Base-by-base conservation (phyloP, 2,113 vertebrate species). In the Nycticryphes semicollaris region DNA sequence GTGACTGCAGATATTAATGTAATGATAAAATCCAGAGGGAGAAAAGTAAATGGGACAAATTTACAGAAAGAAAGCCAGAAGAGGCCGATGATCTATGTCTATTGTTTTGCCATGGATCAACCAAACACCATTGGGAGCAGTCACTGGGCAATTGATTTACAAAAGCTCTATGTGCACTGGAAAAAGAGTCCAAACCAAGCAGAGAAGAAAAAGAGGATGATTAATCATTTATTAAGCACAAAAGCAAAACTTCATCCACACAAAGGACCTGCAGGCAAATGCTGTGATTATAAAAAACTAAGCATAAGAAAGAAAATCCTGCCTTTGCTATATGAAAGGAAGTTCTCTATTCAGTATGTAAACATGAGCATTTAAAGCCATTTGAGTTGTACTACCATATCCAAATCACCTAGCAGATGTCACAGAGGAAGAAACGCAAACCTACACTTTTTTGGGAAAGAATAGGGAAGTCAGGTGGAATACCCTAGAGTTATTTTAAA, bases 21-120 rank as follows among this genome's bases (percentile, higher is more conserved):
- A 73, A 80, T 75, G 43, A 75, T 89, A 87, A 95, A 92, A 90
- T 78, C 43, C 23, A 89, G 50, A 72, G 37, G 23, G 7, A 91
- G 22, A 82, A 92, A 95, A 96, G 75, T 78, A 91, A 92, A 91
- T 47, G 53, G 45, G 20, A 62, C 75, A 92, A 48, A 89, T 95
- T 89, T 92, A 92, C 37, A 84, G 53, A 68, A 92, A 25, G 28
- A 69, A 81, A 91, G 45, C 17, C 69, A 93, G 45, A 73, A 17
- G 10, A 72, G 7, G 17, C 20, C 62, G 35, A 73, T 75, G 73
- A 84, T 76, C 56, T 89, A 22, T 53, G 27, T 47, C 62, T 86
- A 14, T 37, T 75, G 35, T 41, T 31, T 81, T 85, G 53, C 27
- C 28, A 39, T 47, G 53, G 43, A 93, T 84, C 56, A 88, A 11